Base-by-base conservation (phyloP, 2,888 invertebrate genomes). In the Cryptocheilus praepositus region DNA sequence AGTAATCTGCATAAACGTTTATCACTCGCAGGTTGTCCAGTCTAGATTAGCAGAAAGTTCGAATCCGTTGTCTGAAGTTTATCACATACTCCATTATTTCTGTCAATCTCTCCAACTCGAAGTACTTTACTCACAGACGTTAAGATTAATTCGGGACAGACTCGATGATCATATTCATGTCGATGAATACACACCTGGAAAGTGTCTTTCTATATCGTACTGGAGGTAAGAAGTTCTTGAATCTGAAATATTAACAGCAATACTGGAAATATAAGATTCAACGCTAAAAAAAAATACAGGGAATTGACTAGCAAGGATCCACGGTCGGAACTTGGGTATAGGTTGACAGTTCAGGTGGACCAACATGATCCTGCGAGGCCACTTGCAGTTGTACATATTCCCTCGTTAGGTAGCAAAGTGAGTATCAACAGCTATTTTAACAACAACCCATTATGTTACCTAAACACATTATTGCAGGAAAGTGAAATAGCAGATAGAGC, bases 31-130 rank as follows among this genome's bases (percentile, higher is more conserved):
- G 86, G 92, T 99, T 28, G 94, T 98, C 1, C 99, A 99, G 90
- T 94, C 96, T 0, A 92, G 98, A 43, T 90, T 97, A 8, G 94
- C 95, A 13, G 95, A 96, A 83, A 94, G 94, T 86, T 92, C 93
- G 0, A 92, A 93, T 83, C 95, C 96, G 1, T 89, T 96, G 16
- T 93, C 93, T 58, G 96, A 96, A 87, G 93, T 96, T 0, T 96
- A 96, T 88, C 93, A 93, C 82, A 94, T 94, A 69, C 90, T 98
- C 43, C 96, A 97, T 76, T 95, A 94, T 85, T 98, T 99, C 89
- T 98, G 98, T 85, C 96, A 98, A 83, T 96, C 97, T 0, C 90
- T 99, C 28, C 99, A 99, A 84, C 90, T 99, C 36, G 87, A 90
- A 85, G 94, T 94, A 5, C 89, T 97, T 3, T 96, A 96, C 85